Percentiles rank a stretch among this genome's conserved stretches.
These are phyloP conservation scores for Okapia johnstoni DNA, from an alignment of 2,113 vertebrate genomes.

Conservation along the genomic window DNA sequence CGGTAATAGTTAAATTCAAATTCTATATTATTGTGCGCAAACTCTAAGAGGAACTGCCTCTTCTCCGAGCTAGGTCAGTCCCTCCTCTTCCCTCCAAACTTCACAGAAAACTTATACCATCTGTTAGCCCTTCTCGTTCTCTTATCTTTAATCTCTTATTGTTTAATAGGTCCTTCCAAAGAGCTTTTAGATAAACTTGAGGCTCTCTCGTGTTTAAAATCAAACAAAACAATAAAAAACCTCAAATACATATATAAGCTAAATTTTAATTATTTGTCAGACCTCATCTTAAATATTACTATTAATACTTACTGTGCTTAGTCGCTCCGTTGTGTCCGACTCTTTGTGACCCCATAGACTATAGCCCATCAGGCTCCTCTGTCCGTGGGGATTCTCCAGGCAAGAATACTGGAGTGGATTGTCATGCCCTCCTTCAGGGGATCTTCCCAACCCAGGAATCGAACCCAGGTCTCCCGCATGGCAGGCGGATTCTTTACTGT, in stretches of 20 bases:
- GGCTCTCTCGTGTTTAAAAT: neutral
- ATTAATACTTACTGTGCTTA: neutral
- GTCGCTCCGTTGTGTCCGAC: neutral
- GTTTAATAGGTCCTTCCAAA: neutral
- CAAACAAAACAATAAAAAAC: neutral
- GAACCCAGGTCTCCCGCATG: neutral
- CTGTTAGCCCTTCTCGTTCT: neutral
- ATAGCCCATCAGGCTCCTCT: neutral
- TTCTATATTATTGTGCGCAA: neutral
- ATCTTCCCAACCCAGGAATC: neutral
- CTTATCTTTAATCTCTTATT: neutral
- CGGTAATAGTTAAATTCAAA: neutral
- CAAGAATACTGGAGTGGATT: neutral
- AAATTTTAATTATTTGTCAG: neutral
- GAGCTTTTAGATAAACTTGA: neutral
- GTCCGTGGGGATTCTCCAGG: neutral
- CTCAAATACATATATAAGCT: neutral
- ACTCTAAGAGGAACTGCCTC: neutral
- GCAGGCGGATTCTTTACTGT: neutral
- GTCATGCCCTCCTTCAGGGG: neutral
- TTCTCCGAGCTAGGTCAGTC: neutral
- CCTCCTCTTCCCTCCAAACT: neutral
- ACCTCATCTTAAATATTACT: neutral
- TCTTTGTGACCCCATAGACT: neutral
- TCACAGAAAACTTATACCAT: neutral